Evolutionary conservation across 2,888 invertebrate species (phyloP), one percentile per base, ranked within the genome.

Genomic region (Nomada ruficornis): DNA sequence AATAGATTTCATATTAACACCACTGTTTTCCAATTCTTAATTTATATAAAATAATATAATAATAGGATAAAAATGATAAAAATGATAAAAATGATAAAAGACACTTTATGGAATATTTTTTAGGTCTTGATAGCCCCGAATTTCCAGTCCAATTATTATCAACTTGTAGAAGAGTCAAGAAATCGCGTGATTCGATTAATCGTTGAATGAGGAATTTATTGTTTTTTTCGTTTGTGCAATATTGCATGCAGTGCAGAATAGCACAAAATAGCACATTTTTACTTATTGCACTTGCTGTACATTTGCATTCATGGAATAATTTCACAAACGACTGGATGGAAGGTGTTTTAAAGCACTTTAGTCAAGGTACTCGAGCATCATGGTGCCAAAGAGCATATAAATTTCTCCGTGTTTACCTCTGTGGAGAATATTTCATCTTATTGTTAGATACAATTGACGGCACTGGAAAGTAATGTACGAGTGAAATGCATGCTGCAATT

Each of bases 401-500:
- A 23, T 69, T 65, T 64, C 69, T 52, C 23, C n/a, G n/a, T 9
- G n/a, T 2, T 23, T 52, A 18, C 15, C 50, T 52, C 36, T 50
- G 36, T 36, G 50, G 11, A 10, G 57, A 68, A 50, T 50, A 63
- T 76, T 23, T 55, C 42, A 63, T 68, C 50, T 57, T 47, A 13
- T 54, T 50, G 50, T 50, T 4, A 50, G 50, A 9, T 20, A 4
- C 20, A 18, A 23, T 29, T 73, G 11, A 47, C 29, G 9, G 0
- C 11, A 54, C 23, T n/a, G 29, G 11, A 5, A 52, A 50, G 29
- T 20, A 55, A 60, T 67, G 29, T 3, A n/a, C 10, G 0, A 42
- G 13, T 23, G 64, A 52, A 64, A 79, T 20, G 13, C 13, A 7
- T 57, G 4, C 26, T 55, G 9, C 15, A 20, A 44, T 78, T 78